A percentile compares a stretch with the other conserved stretches of the same genome.
Evolutionary conservation across 2,113 vertebrate genomes (phyloP).

Genomic region (Equus quagga): DNA sequence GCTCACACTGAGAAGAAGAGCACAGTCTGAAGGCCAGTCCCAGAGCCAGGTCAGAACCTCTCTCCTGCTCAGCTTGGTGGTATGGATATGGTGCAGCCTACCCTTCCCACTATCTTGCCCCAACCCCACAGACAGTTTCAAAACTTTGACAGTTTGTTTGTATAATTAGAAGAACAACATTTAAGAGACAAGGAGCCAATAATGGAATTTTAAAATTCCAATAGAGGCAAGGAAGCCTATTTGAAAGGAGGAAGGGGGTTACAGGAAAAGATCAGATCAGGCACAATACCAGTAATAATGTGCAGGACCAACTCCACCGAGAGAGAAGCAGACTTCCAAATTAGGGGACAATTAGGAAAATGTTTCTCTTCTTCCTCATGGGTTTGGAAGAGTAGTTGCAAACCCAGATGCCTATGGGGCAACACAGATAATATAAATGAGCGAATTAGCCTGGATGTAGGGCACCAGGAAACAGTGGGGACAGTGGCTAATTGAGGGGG

Average conservation of each 20-base stretch:
- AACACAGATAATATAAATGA: not conserved
- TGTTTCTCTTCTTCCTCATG: not conserved
- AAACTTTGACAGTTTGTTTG: not conserved
- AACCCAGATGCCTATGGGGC: not conserved
- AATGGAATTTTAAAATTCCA: not conserved
- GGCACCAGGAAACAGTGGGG: not conserved
- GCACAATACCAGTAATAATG: not conserved
- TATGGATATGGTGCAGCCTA: not conserved
- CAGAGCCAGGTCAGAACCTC: not conserved
- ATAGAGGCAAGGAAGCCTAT: not conserved
- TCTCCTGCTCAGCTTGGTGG: not conserved
- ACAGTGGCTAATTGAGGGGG: not conserved
- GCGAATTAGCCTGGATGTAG: not conserved
- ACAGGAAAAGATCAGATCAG: not conserved
- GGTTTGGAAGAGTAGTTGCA: not conserved
- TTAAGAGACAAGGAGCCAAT: not conserved
- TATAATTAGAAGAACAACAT: slow-evolving; percentile 11
- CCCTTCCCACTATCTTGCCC: not conserved
- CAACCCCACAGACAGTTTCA: not conserved
- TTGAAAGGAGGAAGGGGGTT: not conserved
- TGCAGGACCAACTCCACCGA: not conserved
- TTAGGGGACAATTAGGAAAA: not conserved
- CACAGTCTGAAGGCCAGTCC: not conserved
- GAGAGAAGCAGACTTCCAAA: not conserved
- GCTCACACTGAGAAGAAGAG: not conserved